phyloP scores from a whole-genome alignment of 2,113 vertebrate genomes.

The Platysternon megacephalum region DNA sequence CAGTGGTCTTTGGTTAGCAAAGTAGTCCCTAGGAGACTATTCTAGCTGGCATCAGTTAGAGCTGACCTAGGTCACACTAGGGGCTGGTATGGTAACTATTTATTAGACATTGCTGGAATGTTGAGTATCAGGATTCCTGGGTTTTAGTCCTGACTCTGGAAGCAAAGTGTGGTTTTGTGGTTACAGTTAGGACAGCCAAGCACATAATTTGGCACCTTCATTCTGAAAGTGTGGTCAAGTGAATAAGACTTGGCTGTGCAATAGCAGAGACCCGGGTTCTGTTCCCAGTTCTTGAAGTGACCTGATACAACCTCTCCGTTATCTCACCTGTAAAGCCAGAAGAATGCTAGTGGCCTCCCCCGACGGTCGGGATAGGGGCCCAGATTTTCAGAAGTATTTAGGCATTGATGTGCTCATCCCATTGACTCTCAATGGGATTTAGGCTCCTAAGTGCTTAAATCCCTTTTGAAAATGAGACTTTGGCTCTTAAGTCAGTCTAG shows the following conservation, averaged over 20 bases:
- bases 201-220: not conserved
- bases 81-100: not conserved
- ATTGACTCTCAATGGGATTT: too few species aligned
- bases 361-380: not conserved
- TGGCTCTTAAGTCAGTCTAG: not conserved
- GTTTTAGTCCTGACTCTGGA: not conserved
- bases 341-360: not conserved
- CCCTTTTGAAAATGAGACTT: too few species aligned
- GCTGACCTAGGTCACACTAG: not conserved
- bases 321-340: not conserved
- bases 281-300: not conserved
- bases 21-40: not conserved
- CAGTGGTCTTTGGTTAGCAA: not conserved
- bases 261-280: not conserved
- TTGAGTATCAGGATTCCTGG: not conserved
- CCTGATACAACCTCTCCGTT: not conserved
- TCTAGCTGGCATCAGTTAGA: not conserved
- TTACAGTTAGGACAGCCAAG: not conserved
- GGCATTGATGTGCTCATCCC: not conserved
- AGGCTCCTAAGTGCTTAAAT: too few species aligned
- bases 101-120: not conserved
- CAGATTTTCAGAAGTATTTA: not conserved
- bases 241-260: not conserved
- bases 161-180: not conserved
- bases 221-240: not conserved